Evolutionary conservation across 2,797 vertebrate species (phyloP).

Genomic region (Apogon talboti): DNA sequence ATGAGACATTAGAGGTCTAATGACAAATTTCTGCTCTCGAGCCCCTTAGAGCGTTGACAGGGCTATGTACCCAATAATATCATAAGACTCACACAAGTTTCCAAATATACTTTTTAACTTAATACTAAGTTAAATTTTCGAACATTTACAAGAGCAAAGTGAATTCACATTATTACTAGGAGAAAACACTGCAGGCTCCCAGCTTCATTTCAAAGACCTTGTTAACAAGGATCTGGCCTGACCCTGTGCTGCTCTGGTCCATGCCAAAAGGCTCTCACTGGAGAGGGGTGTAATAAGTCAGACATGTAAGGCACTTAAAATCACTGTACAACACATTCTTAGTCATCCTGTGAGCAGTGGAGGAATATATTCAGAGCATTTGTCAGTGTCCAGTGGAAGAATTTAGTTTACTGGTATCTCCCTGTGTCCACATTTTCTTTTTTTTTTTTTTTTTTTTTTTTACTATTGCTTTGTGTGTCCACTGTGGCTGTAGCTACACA

Average conservation of each 20-base stretch:
- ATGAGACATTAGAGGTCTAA: conserved; percentile 1
- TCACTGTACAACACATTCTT: conserved; percentile 6
- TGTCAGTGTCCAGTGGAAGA: too few relatives aligned
- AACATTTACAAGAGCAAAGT: conserved; percentile 40
- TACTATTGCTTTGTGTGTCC: conserved; percentile 8
- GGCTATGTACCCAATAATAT: not conserved
- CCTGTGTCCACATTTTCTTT: conserved; percentile 4
- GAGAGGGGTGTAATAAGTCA: conserved; percentile 17
- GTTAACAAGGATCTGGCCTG: conserved; percentile 46
- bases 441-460: conserved; percentile 16
- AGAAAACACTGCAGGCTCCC: conserved; percentile 32
- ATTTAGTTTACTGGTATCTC: not conserved
- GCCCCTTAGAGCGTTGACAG: not conserved
- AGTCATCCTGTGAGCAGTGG: not conserved
- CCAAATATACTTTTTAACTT: conserved; percentile 4
- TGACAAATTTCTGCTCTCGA: not conserved
- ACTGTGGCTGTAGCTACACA: conserved; percentile 40
- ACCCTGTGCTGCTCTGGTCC: conserved; percentile 31
- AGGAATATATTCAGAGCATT: not conserved
- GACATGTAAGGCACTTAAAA: conserved; percentile 19
- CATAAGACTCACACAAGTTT: conserved; percentile 3
- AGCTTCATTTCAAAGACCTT: conserved; percentile 33
- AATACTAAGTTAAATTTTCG: too few relatives aligned
- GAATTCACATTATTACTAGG: conserved; percentile 4
- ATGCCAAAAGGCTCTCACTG: conserved; percentile 16